Evolutionary conservation across 2,888 invertebrate species (phyloP), one percentile per base, ranked within the genome.

Genomic region (Temnothorax ravouxi): DNA sequence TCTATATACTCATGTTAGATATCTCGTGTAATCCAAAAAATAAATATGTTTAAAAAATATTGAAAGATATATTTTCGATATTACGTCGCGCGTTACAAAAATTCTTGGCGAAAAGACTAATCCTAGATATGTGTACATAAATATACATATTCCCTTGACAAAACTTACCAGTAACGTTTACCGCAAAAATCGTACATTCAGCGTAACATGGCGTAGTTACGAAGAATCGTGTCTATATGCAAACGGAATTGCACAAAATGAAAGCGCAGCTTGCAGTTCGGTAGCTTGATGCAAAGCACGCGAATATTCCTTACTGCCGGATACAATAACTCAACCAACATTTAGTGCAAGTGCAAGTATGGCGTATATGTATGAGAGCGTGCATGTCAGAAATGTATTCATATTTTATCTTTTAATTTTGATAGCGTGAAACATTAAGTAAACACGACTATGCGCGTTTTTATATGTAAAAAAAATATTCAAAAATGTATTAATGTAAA

Each of bases 201-300:
- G 75, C 52, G 72, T 80, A 89, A 85, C 85, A 88, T 64, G 72
- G 79, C 83, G 75, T 67, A 84, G 90, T 88, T 89, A 89, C 85
- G 83, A 89, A 89, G 87, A 83, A 87, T 85, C 89, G 87, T 85
- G 90, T 90, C 84, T 90, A 86, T 88, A 88, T 89, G 90, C 87
- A 88, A 87, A 84, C 87, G 84, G 88, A 90, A 89, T 90, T 89
- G 90, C 89, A 84, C 38, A 86, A 87, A 90, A 87, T 88, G 87
- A 88, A 88, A 87, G 89, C 87, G 85, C 87, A 89, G 89, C 87
- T 89, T 89, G 87, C 84, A 89, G 83, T 90, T 88, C 77, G 90
- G 87, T 89, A 77, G 88, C 74, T 87, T 81, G 89, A 90, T 90
- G 90, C 82, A 82, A 87, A 89, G 83, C 86, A 89, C 88, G 86